phyloP scores from a whole-genome alignment of 2,113 vertebrate species.

The Tursiops truncatus region DNA sequence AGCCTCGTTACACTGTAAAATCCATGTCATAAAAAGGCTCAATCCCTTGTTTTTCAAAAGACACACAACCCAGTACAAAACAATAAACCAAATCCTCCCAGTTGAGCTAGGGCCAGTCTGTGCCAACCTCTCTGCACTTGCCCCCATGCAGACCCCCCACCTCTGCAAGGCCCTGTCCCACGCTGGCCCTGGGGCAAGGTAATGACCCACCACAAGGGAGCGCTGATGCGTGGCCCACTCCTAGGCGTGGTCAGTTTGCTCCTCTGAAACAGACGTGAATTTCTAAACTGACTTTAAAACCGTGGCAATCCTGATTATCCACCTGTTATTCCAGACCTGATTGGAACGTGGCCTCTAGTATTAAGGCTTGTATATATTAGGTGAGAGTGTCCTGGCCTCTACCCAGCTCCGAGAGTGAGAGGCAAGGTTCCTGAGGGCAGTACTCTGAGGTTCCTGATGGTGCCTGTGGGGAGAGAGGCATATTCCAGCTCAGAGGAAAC shows the following conservation, averaged over 20 bases:
- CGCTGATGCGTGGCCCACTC: accelerated
- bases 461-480: background rate
- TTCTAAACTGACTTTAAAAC: conserved; percentile 7
- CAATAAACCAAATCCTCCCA: conserved; percentile 65
- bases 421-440: background rate
- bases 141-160: background rate
- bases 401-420: background rate
- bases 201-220: background rate
- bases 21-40: conserved; percentile 78
- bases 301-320: background rate
- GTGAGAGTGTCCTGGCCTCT: background rate
- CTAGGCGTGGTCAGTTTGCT: background rate
- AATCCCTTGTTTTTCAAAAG: conserved; percentile 77
- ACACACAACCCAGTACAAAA: conserved; percentile 71
- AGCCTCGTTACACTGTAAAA: conserved; percentile 76
- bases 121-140: background rate
- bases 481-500: background rate
- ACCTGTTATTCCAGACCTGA: background rate
- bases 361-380: background rate
- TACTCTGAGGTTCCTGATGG: background rate
- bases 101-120: background rate
- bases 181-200: background rate
- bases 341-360: background rate
- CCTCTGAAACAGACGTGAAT: background rate
- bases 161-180: background rate